Evolutionary conservation across 1,140 invertebrate species (phyloP).

Genomic region (Probaryconus sp.): DNA sequence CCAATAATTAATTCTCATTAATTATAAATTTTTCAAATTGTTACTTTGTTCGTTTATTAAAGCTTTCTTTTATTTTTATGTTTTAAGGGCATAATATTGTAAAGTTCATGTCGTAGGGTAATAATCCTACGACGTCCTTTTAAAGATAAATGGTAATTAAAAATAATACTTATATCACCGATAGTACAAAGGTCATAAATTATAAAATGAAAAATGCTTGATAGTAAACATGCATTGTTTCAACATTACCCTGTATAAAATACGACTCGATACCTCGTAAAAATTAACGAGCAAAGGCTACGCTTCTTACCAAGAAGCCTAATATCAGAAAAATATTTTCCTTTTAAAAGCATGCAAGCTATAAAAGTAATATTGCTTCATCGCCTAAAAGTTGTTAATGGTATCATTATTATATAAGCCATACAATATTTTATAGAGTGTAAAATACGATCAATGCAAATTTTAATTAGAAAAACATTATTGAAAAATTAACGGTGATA

Average conservation of each 20-base stretch:
- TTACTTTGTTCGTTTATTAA: no score
- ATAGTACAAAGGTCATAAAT: background rate
- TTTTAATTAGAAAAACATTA: no score
- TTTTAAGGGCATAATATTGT: no score
- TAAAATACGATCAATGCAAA: no score
- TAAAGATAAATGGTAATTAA: no score
- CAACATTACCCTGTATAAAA: constrained; percentile 6
- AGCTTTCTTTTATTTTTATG: no score
- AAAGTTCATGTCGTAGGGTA: no score
- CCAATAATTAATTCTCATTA: no score
- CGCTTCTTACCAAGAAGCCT: constrained; percentile 44
- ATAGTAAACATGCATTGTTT: background rate
- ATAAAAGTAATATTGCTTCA: constrained; percentile 70
- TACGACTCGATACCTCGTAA: constrained; percentile 46
- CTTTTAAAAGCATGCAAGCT: constrained; percentile 62
- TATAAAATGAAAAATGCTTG: background rate
- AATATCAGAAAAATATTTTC: constrained; percentile 69
- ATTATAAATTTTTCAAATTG: no score
- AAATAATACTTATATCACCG: no score
- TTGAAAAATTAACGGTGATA: no score
- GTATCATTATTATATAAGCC: constrained; percentile 74
- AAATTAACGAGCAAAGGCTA: constrained; percentile 57
- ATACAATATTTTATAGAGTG: background rate
- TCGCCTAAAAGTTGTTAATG: constrained; percentile 71
- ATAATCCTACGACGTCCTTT: no score